These are phyloP conservation scores for Hoplodrina ambigua DNA, from an alignment of 2,888 invertebrate genomes.

Conservation along the genomic window DNA sequence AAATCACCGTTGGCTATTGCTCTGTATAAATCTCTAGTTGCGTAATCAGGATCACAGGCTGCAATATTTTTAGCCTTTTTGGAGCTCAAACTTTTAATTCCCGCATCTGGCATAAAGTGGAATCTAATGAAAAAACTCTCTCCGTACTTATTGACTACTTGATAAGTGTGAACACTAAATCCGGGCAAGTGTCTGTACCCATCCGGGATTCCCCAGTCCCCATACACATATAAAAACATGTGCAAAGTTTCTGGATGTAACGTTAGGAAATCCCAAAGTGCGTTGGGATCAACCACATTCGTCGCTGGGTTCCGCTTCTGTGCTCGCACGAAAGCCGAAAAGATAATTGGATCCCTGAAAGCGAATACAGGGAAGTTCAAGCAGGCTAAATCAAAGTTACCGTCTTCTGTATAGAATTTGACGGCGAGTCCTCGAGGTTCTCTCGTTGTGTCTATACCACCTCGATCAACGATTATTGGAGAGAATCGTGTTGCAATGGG, in stretches of 20 bases:
- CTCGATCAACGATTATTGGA: slow-evolving; percentile 95
- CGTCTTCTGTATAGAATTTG: slow-evolving; percentile 97
- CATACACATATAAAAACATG: slow-evolving; percentile 94
- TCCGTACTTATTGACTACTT: slow-evolving; percentile 93
- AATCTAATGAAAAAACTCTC: slow-evolving; percentile 95
- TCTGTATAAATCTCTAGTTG: slow-evolving; percentile 95
- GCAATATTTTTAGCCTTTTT: slow-evolving; percentile 92
- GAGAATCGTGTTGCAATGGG: slow-evolving; percentile 95
- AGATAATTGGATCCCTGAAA: slow-evolving; percentile 95
- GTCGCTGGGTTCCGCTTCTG: slow-evolving; percentile 97
- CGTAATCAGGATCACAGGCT: slow-evolving; percentile 95
- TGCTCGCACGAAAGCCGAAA: slow-evolving; percentile 97
- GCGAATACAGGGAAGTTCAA: slow-evolving; percentile 96
- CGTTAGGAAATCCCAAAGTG: slow-evolving; percentile 97
- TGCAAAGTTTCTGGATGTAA: slow-evolving; percentile 96
- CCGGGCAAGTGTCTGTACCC: slow-evolving; percentile 97
- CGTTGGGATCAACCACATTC: slow-evolving; percentile 95
- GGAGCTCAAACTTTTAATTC: slow-evolving; percentile 93
- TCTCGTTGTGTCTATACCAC: slow-evolving; percentile 95
- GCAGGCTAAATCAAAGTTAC: slow-evolving; percentile 97
- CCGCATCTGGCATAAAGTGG: slow-evolving; percentile 96
- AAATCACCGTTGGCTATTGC: slow-evolving; percentile 93
- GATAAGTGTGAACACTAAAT: slow-evolving; percentile 97
- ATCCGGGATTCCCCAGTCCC: slow-evolving; percentile 97
- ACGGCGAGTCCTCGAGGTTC: slow-evolving; percentile 97